Conservation (phyloP, 2,113 vertebrate genomes). For the Gavia stellata region DNA sequence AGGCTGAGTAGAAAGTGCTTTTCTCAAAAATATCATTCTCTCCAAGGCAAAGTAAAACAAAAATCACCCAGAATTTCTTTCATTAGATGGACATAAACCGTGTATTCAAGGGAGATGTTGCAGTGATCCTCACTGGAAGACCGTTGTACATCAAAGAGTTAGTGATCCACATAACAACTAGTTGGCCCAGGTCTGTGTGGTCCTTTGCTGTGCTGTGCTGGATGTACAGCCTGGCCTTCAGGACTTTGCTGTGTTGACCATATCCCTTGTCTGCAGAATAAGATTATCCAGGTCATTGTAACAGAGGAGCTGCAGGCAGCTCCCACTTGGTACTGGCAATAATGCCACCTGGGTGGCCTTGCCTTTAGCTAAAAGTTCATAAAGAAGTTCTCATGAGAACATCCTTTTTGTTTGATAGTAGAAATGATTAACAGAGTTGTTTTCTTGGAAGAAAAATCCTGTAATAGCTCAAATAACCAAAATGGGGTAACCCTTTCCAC, state of each 20-base stretch:
- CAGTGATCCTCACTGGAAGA: not conserved
- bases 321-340: not conserved
- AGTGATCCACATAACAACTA: not conserved
- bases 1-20: not conserved
- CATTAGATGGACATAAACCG: not conserved
- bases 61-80: not conserved
- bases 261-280: not conserved
- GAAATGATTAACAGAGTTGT: fast-evolving
- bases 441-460: not conserved
- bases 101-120: not conserved
- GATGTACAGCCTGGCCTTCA: not conserved
- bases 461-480: not conserved
- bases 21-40: not conserved
- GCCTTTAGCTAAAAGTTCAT: not conserved
- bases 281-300: not conserved
- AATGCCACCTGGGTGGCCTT: not conserved
- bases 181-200: too few species aligned
- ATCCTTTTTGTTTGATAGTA: not conserved
- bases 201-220: not conserved
- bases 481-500: not conserved
- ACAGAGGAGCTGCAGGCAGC: not conserved
- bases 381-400: not conserved
- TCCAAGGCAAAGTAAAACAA: not conserved
- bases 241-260: not conserved
- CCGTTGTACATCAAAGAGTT: fast-evolving